Evolutionary conservation across 2,888 invertebrate species (phyloP).

Genomic region (Anoncus sp.): DNA sequence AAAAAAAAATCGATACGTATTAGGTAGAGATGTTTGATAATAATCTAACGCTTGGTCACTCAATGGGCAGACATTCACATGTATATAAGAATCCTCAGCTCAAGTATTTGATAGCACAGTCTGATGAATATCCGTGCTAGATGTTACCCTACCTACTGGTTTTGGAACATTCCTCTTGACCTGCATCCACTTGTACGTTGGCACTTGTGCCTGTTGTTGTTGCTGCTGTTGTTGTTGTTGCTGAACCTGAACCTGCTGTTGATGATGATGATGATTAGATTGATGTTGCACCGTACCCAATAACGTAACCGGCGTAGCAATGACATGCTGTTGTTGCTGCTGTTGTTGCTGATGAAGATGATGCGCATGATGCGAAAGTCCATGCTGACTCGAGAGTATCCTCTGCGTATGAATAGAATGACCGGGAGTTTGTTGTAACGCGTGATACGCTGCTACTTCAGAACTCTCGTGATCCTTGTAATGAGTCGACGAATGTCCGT

Average conservation of each 20-base stretch:
- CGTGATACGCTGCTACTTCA: constrained; percentile 80
- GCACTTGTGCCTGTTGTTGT: constrained; percentile 88
- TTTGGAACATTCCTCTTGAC: constrained; percentile 98
- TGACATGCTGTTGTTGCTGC: constrained; percentile 82
- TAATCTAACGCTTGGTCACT: constrained; percentile 13
- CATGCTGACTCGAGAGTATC: constrained; percentile 59
- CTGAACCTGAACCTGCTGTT: constrained; percentile 70
- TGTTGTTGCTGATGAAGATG: constrained; percentile 80
- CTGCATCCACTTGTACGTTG: constrained; percentile 99
- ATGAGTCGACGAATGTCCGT: constrained; percentile 78
- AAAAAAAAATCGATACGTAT: constrained; percentile 17
- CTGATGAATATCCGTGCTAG: constrained; percentile 33
- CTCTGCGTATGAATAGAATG: constrained; percentile 71
- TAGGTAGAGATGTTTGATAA: constrained; percentile 6
- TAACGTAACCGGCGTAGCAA: constrained; percentile 61
- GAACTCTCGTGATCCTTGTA: constrained; percentile 86
- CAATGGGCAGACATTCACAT: constrained; percentile 2
- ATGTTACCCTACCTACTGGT: constrained; percentile 90
- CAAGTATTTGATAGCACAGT: constrained; percentile 5
- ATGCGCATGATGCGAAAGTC: constrained; percentile 75
- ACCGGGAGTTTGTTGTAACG: constrained; percentile 74
- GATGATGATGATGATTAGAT: constrained; percentile 79
- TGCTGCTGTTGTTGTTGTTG: constrained; percentile 82
- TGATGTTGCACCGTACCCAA: constrained; percentile 72
- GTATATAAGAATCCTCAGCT: not conserved